These are phyloP conservation scores for Calephelis virginiensis DNA, from an alignment of 1,140 invertebrate species.

Conservation along the genomic window DNA sequence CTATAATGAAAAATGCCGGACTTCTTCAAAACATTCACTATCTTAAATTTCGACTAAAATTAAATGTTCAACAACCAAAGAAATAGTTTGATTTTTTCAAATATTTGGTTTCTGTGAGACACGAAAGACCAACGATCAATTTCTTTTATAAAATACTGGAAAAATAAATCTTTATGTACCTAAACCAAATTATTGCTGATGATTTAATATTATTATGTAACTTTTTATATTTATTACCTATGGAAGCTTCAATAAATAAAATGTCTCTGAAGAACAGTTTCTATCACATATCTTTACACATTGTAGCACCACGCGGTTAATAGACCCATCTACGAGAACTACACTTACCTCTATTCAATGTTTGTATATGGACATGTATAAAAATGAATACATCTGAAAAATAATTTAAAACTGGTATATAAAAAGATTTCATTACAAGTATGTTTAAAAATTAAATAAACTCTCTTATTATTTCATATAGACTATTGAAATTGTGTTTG, in stretches of 20 bases:
- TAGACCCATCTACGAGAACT: conserved; percentile 74
- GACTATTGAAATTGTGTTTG: conserved; percentile 71
- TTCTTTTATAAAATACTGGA: conserved; percentile 46
- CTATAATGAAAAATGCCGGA: conserved; percentile 14
- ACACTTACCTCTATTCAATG: conserved; percentile 73
- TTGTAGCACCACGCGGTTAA: conserved; percentile 76
- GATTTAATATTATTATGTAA: conserved; percentile 55
- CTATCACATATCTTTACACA: conserved; percentile 77
- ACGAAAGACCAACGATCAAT: conserved; percentile 41
- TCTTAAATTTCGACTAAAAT: conserved; percentile 22
- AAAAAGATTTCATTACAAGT: conserved; percentile 73
- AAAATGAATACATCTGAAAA: conserved; percentile 78
- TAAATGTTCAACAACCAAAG: conserved; percentile 16
- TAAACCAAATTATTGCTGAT: conserved; percentile 68
- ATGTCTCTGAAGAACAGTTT: conserved; percentile 75
- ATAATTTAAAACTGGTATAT: conserved; percentile 75
- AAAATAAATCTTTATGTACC: conserved; percentile 52
- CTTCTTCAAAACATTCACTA: conserved; percentile 17
- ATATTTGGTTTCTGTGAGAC: conserved; percentile 52
- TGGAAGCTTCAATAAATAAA: conserved; percentile 76
- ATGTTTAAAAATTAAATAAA: conserved; percentile 75
- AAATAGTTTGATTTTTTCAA: conserved; percentile 20
- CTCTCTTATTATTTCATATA: conserved; percentile 72
- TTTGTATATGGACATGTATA: conserved; percentile 76
- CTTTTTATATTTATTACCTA: conserved; percentile 64